phyloP scores from a whole-genome alignment of 2,113 vertebrate species.

The Cnemophilus loriae region DNA sequence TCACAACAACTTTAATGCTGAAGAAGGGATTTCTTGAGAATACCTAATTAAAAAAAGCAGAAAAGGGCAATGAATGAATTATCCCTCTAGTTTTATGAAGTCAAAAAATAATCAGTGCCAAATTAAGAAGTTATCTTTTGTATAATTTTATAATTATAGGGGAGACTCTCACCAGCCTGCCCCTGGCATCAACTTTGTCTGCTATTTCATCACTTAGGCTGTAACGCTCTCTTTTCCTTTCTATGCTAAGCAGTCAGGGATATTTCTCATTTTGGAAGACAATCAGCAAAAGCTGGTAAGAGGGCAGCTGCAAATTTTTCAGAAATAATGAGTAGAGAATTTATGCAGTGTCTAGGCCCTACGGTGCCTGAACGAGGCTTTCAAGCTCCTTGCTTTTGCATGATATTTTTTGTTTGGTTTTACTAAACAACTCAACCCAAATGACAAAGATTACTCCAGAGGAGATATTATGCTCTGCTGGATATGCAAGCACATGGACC shows the following conservation, averaged over 20 bases:
- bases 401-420: not conserved
- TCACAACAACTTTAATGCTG: not conserved
- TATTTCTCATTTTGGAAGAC: not conserved
- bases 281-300: not conserved
- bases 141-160: slow-evolving; percentile 53
- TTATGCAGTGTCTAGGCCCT: not conserved
- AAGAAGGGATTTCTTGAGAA: slow-evolving; percentile 31
- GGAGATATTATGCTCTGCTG: not conserved
- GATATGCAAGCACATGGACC: fast-evolving
- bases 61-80: slow-evolving; percentile 63
- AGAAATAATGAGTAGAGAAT: not conserved
- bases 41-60: slow-evolving; percentile 30
- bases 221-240: not conserved
- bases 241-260: not conserved
- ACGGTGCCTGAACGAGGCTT: not conserved
- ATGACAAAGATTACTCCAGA: not conserved
- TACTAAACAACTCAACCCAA: not conserved
- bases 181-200: slow-evolving; percentile 8
- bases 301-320: not conserved
- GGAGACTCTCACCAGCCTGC: not conserved
- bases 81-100: slow-evolving; percentile 19
- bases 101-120: slow-evolving; percentile 38
- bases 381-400: not conserved
- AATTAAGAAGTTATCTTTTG: slow-evolving; percentile 25
- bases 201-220: not conserved